Evolutionary conservation across 2,113 vertebrate genomes (phyloP).

Genomic region (Caranx ignobilis): DNA sequence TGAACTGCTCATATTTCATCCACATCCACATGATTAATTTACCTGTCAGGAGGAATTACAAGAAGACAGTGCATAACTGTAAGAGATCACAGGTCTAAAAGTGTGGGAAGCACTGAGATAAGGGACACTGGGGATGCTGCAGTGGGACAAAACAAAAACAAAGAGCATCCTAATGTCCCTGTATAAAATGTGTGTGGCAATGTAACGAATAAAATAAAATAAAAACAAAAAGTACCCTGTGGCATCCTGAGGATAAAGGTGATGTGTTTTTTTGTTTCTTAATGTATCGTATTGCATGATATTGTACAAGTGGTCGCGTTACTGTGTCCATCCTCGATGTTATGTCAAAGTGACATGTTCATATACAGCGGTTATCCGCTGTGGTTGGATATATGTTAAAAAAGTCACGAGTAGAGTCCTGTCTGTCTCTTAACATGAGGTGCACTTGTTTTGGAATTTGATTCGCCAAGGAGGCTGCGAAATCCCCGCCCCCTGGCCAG

Average conservation of each 20-base stretch:
- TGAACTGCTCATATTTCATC: background rate
- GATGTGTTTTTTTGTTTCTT: background rate
- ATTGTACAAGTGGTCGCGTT: background rate
- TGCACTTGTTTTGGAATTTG: conserved; percentile 80
- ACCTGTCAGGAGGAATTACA: background rate
- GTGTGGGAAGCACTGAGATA: background rate
- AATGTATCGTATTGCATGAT: background rate
- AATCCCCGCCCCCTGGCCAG: conserved; percentile 73
- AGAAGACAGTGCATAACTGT: background rate
- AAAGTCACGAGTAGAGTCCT: conserved; percentile 80
- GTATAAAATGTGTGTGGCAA: background rate
- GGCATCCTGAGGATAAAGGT: background rate
- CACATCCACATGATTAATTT: background rate
- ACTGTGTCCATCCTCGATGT: background rate
- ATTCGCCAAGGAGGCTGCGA: conserved; percentile 74
- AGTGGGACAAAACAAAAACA: background rate
- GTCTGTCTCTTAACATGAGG: conserved; percentile 76
- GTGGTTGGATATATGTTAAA: conserved; percentile 48
- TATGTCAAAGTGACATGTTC: background rate
- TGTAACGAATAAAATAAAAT: background rate
- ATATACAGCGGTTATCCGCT: conserved; percentile 10
- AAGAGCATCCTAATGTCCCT: background rate
- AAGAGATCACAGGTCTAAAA: background rate
- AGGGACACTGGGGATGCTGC: background rate
- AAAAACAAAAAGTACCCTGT: background rate